Base-by-base conservation (phyloP, 2,797 vertebrate species). In the Xerus rutilus region DNA sequence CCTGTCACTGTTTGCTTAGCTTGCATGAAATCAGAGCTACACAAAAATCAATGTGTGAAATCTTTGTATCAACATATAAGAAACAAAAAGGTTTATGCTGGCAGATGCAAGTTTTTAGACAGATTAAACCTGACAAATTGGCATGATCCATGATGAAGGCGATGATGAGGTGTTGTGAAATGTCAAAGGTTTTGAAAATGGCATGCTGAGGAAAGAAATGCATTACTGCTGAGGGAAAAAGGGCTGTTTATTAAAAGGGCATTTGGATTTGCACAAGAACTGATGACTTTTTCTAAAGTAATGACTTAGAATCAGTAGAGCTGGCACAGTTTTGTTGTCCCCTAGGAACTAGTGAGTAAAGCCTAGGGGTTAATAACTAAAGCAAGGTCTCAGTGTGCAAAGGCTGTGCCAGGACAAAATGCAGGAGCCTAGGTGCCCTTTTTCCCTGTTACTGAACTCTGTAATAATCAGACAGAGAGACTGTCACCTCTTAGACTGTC, bases 1-100 rank as follows among this genome's bases (percentile, higher is more conserved):
- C 95, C 93, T 95, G 93, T 97, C 97, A 96, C 89, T 96, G 96
- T 97, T 97, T 97, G 97, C 97, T 98, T 97, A 94, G 94, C 94
- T 98, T 97, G 97, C 96, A 96, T 93, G 96, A 97, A 97, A 97
- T 97, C 93, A 86, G 89, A 97, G 87, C 96, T 92, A 95, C 91
- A 87, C 85, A 96, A 94, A 97, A 97, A 97, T 97, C 97, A 93
- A 97, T 97, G 96, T 97, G 97, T 93, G 97, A 97, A 97, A 97
- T 97, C 93, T 98, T 94, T 89, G 87, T 97, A 97, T 97, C 95
- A 97, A 98, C 97, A 93, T 96, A 62, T 91, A 96, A 94, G 96
- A 97, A 97, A 94, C 89, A 89, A 90, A 94, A 95, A 91, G 85
- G 78, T 92, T 93, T 93, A 67, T 91, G 94, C 90, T 94, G 90